Percentiles rank a stretch among this genome's conserved stretches.
These are phyloP conservation scores for Drosophila equinoxialis DNA, from an alignment of 1,140 invertebrate genomes.

Conservation along the genomic window DNA sequence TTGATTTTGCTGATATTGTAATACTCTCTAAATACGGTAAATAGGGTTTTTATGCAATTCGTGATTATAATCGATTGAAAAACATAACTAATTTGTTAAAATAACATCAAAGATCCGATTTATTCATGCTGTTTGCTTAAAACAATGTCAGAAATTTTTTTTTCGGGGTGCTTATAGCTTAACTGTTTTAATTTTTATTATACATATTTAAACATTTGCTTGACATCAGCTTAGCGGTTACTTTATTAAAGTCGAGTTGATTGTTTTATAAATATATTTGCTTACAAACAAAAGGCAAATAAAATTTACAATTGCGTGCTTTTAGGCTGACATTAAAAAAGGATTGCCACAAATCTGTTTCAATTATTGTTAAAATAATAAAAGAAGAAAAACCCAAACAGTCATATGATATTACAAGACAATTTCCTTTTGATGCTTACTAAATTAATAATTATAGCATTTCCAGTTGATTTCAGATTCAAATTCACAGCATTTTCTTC, in stretches of 20 bases:
- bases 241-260: neutral
- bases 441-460: conserved; percentile 4
- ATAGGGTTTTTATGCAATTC: conserved; percentile 55
- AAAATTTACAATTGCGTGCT: neutral
- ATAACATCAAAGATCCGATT: neutral
- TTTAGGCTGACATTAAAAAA: neutral
- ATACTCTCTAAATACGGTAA: conserved; percentile 6
- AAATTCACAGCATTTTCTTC: neutral
- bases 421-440: neutral
- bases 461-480: conserved; percentile 1
- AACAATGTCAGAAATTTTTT: too few species aligned
- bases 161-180: too few species aligned
- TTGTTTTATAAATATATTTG: too few species aligned
- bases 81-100: conserved; percentile 37
- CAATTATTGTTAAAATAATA: conserved; percentile 7
- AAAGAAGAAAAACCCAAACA: neutral
- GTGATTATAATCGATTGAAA: conserved; percentile 52
- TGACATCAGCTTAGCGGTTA: neutral
- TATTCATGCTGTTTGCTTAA: too few species aligned
- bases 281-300: too few species aligned
- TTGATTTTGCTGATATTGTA: neutral
- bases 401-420: neutral
- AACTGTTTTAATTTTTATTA: neutral
- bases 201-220: conserved; percentile 7
- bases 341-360: neutral